Base-by-base conservation (phyloP, 2,113 vertebrate species). In the Willisornis vidua region DNA sequence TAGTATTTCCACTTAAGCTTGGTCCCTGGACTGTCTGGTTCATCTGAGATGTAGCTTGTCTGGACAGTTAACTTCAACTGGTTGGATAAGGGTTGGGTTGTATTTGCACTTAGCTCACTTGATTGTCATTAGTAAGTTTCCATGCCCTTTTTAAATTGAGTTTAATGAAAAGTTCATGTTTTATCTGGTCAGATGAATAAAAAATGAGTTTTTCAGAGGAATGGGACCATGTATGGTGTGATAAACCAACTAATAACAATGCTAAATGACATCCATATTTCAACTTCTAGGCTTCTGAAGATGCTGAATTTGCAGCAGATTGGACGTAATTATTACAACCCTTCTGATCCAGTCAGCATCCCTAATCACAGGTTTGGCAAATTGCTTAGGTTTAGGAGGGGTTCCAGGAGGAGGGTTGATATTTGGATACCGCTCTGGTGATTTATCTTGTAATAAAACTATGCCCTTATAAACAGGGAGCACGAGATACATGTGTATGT, bases 241-340 rank as follows among this genome's bases (percentile, higher is more conserved):
- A 31, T 68, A n/a, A 79, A 74, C 14, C 54, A 43, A 70, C 29
- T 35, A 76, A 16, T 79, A 68, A 31, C 65, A 82, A 13, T 55
- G 22, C 15, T 85, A 37, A 94, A 70, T 45, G 5, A 35, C 33
- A 62, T 49, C 23, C 0, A 3, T 65, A 31, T 90, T 89, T 90
- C n/a, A 9, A 59, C 41, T 95, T 90, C 52, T 28, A 99, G 99
- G 95, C 97, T 99, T 87, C 73, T 99, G 97, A 99, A 98, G 97
- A 98, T 99, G 65, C 97, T 99, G 89, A 98, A 98, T 77, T 98
- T 99, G 98, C 99, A 99, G 86, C 99, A 99, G 96, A 99, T 99
- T 83, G 99, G 99, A 84, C 98, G 99, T 58, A 98, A 99, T 97
- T 99, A 99, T 90, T 99, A 99, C 94, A 99, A 98, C 87, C 99